Conservation (phyloP, 2,888 invertebrate genomes). For the Drosophila setosimentum region DNA sequence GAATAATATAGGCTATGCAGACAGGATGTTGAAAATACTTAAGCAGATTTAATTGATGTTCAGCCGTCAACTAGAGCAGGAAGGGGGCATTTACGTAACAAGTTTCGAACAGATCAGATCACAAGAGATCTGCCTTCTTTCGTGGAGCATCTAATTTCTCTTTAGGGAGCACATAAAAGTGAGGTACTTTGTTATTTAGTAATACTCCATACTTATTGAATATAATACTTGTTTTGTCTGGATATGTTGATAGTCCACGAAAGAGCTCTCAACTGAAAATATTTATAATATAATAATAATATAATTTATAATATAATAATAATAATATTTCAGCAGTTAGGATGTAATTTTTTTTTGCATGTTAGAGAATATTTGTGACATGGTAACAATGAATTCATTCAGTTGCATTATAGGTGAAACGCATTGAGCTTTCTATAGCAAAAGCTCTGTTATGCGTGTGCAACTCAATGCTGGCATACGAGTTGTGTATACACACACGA, state of each 20-base stretch:
- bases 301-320: too few species aligned
- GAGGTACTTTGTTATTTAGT: neutral
- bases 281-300: too few species aligned
- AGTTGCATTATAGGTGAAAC: conserved; percentile 32
- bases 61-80: neutral
- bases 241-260: too few species aligned
- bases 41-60: neutral
- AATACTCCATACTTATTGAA: neutral
- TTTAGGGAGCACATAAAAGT: neutral
- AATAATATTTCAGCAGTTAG: neutral
- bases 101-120: neutral
- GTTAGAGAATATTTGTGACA: neutral
- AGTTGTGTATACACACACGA: neutral
- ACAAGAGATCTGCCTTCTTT: neutral
- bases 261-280: too few species aligned
- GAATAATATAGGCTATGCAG: neutral
- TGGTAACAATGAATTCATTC: conserved; percentile 3
- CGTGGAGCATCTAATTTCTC: neutral
- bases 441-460: conserved; percentile 47
- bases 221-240: too few species aligned
- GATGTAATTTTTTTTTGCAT: neutral
- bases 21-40: neutral
- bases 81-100: neutral
- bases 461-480: conserved; percentile 26
- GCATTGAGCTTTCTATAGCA: conserved; percentile 33